Conservation (phyloP, 2,888 invertebrate genomes). For the Oxystoma pomonae region DNA sequence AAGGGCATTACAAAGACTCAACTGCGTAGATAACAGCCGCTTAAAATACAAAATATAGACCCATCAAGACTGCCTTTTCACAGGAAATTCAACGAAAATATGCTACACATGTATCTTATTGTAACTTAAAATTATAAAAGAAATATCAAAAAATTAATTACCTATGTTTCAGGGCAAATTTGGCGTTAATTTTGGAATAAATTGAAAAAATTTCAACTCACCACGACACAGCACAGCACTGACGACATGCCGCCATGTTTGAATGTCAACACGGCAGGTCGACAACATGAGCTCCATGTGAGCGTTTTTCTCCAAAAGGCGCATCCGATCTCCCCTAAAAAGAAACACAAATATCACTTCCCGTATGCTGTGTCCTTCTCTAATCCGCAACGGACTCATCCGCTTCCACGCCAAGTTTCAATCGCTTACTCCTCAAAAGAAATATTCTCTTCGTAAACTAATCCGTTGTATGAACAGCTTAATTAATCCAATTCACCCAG, state of each 20-base stretch:
- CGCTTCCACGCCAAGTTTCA: no score
- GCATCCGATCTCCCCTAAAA: no score
- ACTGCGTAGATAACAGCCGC: conserved; percentile 39
- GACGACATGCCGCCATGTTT: conserved; percentile 95
- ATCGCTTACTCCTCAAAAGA: no score
- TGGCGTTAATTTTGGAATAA: conserved; percentile 34
- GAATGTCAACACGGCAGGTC: conserved; percentile 61
- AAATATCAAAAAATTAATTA: conserved; percentile 18
- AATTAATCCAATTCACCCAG: no score
- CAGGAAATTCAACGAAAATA: not conserved
- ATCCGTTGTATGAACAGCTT: no score
- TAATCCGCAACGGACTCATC: no score
- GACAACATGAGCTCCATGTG: no score
- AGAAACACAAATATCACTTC: no score
- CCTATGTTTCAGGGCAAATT: conserved; percentile 34
- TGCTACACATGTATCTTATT: no score
- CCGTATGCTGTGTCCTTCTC: no score
- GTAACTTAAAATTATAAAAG: not conserved
- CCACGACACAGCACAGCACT: conserved; percentile 96
- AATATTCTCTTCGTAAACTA: no score
- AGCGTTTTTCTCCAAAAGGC: no score
- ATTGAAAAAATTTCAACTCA: conserved; percentile 58
- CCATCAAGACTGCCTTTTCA: not conserved
- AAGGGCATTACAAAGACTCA: conserved; percentile 7
- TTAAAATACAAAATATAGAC: conserved; percentile 33